Conservation (phyloP, 2,888 invertebrate species). For the Cistogaster globosa region DNA sequence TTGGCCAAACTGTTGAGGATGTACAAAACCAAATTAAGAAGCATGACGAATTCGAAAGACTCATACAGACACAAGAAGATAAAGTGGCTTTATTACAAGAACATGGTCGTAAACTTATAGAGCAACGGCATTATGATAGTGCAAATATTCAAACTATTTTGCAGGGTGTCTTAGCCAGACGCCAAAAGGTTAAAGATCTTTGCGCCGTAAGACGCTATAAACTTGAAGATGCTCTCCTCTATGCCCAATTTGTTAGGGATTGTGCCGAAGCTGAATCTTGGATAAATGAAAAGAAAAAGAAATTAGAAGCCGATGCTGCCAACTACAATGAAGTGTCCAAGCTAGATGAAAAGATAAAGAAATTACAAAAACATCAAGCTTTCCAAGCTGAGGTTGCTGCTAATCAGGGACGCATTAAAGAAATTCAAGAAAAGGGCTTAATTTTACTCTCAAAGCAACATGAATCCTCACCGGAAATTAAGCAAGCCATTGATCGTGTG, state of each 20-base stretch:
- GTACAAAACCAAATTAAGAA: constrained; percentile 95
- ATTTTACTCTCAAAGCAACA: constrained; percentile 88
- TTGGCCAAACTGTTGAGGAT: constrained; percentile 92
- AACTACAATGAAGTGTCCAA: constrained; percentile 87
- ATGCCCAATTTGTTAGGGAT: constrained; percentile 96
- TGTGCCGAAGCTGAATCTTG: constrained; percentile 95
- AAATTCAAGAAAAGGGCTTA: constrained; percentile 90
- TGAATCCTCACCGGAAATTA: constrained; percentile 88
- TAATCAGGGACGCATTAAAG: constrained; percentile 92
- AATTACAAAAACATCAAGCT: constrained; percentile 96
- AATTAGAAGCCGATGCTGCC: constrained; percentile 90
- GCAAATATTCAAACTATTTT: constrained; percentile 90
- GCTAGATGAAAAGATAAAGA: constrained; percentile 97
- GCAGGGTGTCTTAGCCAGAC: constrained; percentile 88
- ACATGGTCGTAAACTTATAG: constrained; percentile 93
- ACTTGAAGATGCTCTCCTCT: constrained; percentile 90
- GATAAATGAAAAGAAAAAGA: constrained; percentile 96
- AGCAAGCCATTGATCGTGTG: constrained; percentile 88
- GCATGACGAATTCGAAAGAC: constrained; percentile 96
- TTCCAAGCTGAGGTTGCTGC: constrained; percentile 96
- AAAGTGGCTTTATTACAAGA: constrained; percentile 91
- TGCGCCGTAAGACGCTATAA: constrained; percentile 87
- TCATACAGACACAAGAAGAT: constrained; percentile 93
- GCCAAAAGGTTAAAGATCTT: constrained; percentile 86
- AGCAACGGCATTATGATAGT: constrained; percentile 96